Base-by-base conservation (phyloP, 2,888 invertebrate species). In the Scaptomyza reducta region DNA sequence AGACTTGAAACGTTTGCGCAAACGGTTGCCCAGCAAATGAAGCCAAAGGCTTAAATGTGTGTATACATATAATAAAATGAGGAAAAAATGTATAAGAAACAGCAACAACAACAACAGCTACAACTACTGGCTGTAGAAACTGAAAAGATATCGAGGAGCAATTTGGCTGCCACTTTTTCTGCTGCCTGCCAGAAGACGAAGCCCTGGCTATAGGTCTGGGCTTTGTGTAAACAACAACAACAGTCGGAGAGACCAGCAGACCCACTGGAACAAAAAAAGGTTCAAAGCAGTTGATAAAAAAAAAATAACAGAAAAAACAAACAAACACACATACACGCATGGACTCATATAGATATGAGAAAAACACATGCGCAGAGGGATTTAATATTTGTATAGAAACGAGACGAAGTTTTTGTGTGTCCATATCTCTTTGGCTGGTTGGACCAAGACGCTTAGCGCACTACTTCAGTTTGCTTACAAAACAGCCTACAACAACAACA, bases 101-200 rank as follows among this genome's bases (percentile, higher is more conserved):
- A 58, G 47, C 22, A 70, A 53, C 49, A 22, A 22, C 22, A 22
- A 22, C 22, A 22, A 22, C 22, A 22, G 22, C 49, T 53, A 59
- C 44, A 51, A 74, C 87, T 88, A 72, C 87, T 82, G 85, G 66
- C 59, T 16, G 42, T 67, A 79, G 79, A 81, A 87, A 85, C 82
- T 77, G 31, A 80, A 88, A 88, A 86, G 87, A 87, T 86, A 88
- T 86, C 85, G 85, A 85, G 85, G 77, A 85, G 88, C 85, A 88
- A 86, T 88, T 86, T 86, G 87, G 86, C 86, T 87, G 86, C 87
- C 88, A 87, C 74, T 88, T 81, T 82, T 84, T 82, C 74, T 60
- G 70, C 74, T 79, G 81, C 72, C 77, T 79, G 70, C 62, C 62
- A 40, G 40, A 40, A 40, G 40, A 40, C 40, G 40, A 16, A 40